Percentiles rank a stretch among this genome's conserved stretches.
Evolutionary conservation across 2,888 invertebrate genomes (phyloP).

Genomic region (Coremacera marginata): DNA sequence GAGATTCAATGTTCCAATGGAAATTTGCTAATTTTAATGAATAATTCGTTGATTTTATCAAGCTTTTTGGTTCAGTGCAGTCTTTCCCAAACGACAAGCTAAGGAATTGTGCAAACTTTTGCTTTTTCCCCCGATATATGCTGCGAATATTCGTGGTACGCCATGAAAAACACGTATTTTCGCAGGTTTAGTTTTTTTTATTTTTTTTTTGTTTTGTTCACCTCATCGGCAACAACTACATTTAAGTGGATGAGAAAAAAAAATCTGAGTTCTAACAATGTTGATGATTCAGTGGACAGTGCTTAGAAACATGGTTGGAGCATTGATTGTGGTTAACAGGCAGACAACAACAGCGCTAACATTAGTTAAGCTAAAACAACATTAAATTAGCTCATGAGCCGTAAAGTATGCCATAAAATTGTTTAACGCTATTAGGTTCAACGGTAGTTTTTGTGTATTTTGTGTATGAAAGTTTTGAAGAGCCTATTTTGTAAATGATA

Average conservation of each 20-base stretch:
- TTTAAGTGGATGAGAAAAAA: background rate
- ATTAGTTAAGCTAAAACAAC: slow-evolving; percentile 9
- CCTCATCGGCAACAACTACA: background rate
- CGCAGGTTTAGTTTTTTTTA: background rate
- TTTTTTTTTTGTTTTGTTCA: background rate
- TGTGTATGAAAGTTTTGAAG: too few species aligned
- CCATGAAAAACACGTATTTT: slow-evolving; percentile 6
- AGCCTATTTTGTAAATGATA: too few species aligned
- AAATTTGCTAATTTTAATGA: too few species aligned
- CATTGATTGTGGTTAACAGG: too few species aligned
- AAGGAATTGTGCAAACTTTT: background rate
- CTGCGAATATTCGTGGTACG: background rate
- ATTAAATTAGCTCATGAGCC: background rate
- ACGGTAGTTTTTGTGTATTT: too few species aligned
- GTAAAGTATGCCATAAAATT: background rate
- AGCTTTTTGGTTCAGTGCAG: background rate
- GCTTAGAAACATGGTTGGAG: background rate
- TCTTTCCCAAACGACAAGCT: too few species aligned
- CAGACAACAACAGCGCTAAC: background rate
- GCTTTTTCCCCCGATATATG: background rate
- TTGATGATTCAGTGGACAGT: background rate
- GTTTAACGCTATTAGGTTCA: background rate
- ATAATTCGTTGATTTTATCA: too few species aligned
- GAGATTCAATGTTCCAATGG: too few species aligned
- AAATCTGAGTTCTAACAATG: background rate